Conservation (phyloP, 2,888 invertebrate genomes). For the Spilarctia lutea region DNA sequence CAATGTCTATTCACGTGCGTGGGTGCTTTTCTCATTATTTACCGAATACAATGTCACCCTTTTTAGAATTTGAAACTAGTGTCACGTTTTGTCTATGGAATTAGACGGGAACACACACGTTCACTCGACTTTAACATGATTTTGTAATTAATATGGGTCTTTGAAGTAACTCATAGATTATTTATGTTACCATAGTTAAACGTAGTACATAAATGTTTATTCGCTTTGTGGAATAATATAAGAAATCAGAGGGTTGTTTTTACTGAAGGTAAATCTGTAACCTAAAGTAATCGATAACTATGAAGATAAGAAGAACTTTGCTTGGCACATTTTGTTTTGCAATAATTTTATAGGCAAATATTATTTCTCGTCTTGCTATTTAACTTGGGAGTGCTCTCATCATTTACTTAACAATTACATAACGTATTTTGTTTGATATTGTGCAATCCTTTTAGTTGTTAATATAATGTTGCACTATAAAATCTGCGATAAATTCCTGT, state of each 20-base stretch:
- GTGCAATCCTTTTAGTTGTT: background rate
- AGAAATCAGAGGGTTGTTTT: no score
- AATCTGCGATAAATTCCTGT: background rate
- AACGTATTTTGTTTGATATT: background rate
- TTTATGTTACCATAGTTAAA: background rate
- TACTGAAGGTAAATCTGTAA: constrained; percentile 63
- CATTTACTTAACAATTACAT: background rate
- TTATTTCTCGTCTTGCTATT: background rate
- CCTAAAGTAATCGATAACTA: constrained; percentile 48
- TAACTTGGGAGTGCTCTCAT: background rate
- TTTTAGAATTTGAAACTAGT: constrained; percentile 65
- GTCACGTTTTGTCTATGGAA: constrained; percentile 43
- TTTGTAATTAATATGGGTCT: background rate
- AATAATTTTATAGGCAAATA: background rate
- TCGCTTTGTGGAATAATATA: no score
- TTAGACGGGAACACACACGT: constrained; percentile 26
- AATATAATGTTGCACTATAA: background rate
- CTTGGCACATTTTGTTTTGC: background rate
- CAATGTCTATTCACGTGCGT: constrained; percentile 79
- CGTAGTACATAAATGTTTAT: background rate
- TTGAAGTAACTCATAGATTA: background rate
- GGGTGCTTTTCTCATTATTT: constrained; percentile 60
- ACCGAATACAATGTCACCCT: constrained; percentile 68
- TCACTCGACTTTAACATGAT: background rate
- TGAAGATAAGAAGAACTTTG: background rate